Conservation (phyloP, 2,888 invertebrate species). For the Noctua janthina region DNA sequence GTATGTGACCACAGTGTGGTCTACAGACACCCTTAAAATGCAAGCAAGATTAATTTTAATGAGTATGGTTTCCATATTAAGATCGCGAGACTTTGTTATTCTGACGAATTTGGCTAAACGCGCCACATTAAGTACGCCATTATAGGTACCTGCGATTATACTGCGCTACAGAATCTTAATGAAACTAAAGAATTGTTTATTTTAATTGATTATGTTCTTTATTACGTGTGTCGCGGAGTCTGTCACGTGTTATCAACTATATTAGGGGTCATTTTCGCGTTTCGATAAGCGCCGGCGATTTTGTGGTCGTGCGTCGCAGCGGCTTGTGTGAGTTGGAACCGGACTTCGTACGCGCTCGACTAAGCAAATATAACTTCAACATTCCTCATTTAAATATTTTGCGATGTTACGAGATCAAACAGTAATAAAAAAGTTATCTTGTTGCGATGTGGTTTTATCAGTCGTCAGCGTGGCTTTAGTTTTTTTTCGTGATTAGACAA, state of each 20-base stretch:
- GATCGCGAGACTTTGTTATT: constrained; percentile 15
- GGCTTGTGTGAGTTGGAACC: constrained; percentile 20
- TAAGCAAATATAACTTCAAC: constrained; percentile 50
- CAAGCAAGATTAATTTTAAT: constrained; percentile 27
- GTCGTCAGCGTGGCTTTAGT: constrained; percentile 76
- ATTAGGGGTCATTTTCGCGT: constrained; percentile 54
- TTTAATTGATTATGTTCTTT: constrained; percentile 31
- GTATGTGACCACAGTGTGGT: constrained; percentile 11
- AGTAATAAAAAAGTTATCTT: constrained; percentile 79
- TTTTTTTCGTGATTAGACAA: constrained; percentile 86
- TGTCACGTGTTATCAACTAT: constrained; percentile 57
- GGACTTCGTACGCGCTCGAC: constrained; percentile 36
- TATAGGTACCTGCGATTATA: constrained; percentile 17
- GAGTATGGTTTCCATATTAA: constrained; percentile 16
- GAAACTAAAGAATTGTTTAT: constrained; percentile 36
- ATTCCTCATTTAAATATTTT: constrained; percentile 61
- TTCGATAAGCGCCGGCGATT: constrained; percentile 53
- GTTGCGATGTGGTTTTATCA: constrained; percentile 84
- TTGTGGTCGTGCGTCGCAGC: constrained; percentile 18
- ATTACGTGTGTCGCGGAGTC: constrained; percentile 47
- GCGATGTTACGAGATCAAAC: constrained; percentile 75
- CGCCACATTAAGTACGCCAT: constrained; percentile 38
- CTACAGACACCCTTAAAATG: constrained; percentile 31
- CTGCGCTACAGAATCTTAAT: constrained; percentile 39
- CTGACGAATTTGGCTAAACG: constrained; percentile 46